phyloP scores from a whole-genome alignment of 2,888 invertebrate genomes.

The Orchesella flavescens region DNA sequence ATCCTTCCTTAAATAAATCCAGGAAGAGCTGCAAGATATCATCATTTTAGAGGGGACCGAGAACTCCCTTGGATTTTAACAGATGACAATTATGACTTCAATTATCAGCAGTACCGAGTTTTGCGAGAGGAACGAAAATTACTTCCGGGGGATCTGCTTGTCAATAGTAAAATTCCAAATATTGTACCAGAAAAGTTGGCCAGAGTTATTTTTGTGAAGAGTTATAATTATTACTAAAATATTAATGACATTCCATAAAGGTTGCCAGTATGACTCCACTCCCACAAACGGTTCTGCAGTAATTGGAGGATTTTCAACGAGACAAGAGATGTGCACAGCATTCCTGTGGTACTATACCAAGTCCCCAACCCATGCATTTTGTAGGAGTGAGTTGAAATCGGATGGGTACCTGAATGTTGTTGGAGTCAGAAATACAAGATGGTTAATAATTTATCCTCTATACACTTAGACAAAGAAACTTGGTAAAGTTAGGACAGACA shows the following conservation, averaged over 20 bases:
- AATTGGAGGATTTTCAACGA: conserved; percentile 31
- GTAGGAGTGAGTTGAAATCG: background rate
- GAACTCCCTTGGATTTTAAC: conserved; percentile 33
- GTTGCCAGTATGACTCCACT: conserved; percentile 35
- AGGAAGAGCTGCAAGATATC: conserved; percentile 7
- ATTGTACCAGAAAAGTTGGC: background rate
- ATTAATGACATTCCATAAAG: background rate
- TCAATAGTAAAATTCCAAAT: background rate
- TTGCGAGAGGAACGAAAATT: conserved; percentile 27
- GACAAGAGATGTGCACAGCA: conserved; percentile 41
- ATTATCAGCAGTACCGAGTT: conserved; percentile 39
- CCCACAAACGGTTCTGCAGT: conserved; percentile 22
- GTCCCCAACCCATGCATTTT: background rate
- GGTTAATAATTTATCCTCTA: too few relatives aligned
- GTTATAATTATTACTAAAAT: background rate
- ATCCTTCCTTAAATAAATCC: too few relatives aligned
- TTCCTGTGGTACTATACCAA: conserved; percentile 40
- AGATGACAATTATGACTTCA: conserved; percentile 49
- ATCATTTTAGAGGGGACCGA: conserved; percentile 24
- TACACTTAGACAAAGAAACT: background rate
- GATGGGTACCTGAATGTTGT: background rate
- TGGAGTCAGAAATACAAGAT: too few relatives aligned
- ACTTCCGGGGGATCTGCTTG: conserved; percentile 40
- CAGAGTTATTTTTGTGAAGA: too few relatives aligned
- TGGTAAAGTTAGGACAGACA: too few relatives aligned